A percentile compares a stretch with the other conserved stretches of the same genome.
Conservation (phyloP, 2,888 invertebrate genomes). For the Meiosimyza platycephala region DNA sequence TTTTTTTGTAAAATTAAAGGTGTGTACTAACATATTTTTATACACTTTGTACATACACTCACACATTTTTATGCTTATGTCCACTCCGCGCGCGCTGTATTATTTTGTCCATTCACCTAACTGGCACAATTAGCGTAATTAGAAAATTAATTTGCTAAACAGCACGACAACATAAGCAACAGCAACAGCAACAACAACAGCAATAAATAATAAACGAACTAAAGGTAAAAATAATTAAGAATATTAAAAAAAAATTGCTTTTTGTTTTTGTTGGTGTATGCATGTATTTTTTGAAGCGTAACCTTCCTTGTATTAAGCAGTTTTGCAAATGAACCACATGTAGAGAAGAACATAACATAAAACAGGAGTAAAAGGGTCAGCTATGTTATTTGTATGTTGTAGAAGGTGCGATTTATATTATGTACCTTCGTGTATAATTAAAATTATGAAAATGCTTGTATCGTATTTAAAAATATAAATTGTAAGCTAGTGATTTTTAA, state of each 20-base stretch:
- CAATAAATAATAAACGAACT: background rate
- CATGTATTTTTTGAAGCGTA: background rate
- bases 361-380: background rate
- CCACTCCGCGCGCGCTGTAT: background rate
- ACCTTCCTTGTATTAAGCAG: background rate
- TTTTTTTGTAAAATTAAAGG: too few species aligned
- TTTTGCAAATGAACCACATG: background rate
- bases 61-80: background rate
- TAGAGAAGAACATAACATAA: background rate
- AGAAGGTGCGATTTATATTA: too few species aligned
- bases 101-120: background rate
- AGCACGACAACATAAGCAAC: constrained; percentile 12
- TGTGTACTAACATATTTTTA: background rate
- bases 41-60: background rate
- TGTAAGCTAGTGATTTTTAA: too few species aligned
- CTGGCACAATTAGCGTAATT: constrained; percentile 25
- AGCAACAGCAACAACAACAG: constrained; percentile 2
- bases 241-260: background rate
- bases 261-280: too few species aligned
- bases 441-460: too few species aligned
- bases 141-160: constrained; percentile 26
- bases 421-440: too few species aligned
- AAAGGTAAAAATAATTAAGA: background rate
- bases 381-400: too few species aligned
- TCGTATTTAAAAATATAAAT: too few species aligned